A percentile compares a stretch with the other conserved stretches of the same genome.
These are phyloP conservation scores for Petrolisthes manimaculis DNA, from an alignment of 2,888 invertebrate genomes.

Conservation along the genomic window DNA sequence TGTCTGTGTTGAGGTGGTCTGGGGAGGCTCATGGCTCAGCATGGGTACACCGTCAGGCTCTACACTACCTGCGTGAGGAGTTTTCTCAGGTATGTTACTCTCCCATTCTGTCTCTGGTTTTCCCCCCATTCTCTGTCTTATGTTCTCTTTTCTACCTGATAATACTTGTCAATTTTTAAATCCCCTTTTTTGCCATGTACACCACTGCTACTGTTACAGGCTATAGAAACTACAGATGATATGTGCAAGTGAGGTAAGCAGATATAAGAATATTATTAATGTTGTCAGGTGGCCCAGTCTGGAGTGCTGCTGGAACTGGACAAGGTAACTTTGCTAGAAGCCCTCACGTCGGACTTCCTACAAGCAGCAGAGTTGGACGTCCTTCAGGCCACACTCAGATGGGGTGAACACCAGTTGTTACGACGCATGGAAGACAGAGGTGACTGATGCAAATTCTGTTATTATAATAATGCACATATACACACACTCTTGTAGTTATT, in stretches of 20 bases:
- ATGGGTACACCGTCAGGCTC: constrained; percentile 91
- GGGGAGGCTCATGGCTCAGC: constrained; percentile 90
- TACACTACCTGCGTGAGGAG: constrained; percentile 93
- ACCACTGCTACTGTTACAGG: not conserved
- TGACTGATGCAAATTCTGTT: constrained; percentile 67
- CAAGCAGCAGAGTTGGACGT: constrained; percentile 91
- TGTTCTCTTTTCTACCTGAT: no score
- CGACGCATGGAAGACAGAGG: constrained; percentile 86
- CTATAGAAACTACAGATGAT: not conserved
- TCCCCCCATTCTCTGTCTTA: no score
- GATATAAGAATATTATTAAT: not conserved
- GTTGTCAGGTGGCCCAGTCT: constrained; percentile 79
- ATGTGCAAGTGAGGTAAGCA: not conserved
- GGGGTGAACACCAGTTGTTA: constrained; percentile 89
- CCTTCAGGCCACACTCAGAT: constrained; percentile 85
- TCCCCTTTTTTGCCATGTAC: not conserved
- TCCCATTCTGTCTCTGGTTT: not conserved
- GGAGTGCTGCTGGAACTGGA: constrained; percentile 82
- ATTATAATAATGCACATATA: constrained; percentile 1
- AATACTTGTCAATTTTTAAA: not conserved
- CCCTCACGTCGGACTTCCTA: constrained; percentile 79
- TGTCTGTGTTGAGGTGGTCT: constrained; percentile 88
- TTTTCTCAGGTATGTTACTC: constrained; percentile 72
- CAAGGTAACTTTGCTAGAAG: constrained; percentile 81
- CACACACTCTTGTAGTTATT: constrained; percentile 2